Percentiles rank a stretch among this genome's conserved stretches.
phyloP scores from a whole-genome alignment of 1,140 invertebrate genomes.

The Pseudomyrmex flavicornis region DNA sequence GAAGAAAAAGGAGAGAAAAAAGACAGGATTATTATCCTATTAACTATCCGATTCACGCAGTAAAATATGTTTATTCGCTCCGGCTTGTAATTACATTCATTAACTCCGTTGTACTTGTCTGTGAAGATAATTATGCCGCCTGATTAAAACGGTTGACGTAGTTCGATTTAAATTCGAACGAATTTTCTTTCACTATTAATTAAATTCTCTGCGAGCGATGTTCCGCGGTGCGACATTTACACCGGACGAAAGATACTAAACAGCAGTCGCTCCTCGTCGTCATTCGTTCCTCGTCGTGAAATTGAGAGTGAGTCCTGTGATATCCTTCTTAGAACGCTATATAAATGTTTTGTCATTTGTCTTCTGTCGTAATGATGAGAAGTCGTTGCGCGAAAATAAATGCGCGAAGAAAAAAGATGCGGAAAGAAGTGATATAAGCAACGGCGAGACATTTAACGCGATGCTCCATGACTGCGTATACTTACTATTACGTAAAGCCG shows the following conservation, averaged over 20 bases:
- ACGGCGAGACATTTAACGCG: neutral
- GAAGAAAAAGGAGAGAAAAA: constrained; percentile 1
- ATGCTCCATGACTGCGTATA: neutral
- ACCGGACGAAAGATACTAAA: constrained; percentile 33
- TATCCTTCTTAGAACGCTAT: constrained; percentile 25
- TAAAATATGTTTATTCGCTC: constrained; percentile 60
- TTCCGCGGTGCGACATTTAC: constrained; percentile 22
- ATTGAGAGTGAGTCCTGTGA: constrained; percentile 25
- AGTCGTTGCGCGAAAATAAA: constrained; percentile 26
- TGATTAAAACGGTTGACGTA: constrained; percentile 58
- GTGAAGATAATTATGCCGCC: constrained; percentile 55
- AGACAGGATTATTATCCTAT: constrained; percentile 62
- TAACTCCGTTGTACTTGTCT: constrained; percentile 49
- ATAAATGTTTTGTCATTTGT: constrained; percentile 32
- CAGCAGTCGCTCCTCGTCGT: constrained; percentile 26
- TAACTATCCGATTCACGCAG: constrained; percentile 53
- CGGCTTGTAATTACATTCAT: constrained; percentile 59
- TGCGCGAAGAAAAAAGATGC: neutral
- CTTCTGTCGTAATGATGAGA: constrained; percentile 12
- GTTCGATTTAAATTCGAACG: constrained; percentile 59
- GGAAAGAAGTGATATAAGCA: neutral
- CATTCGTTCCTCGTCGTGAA: constrained; percentile 16
- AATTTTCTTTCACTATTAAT: constrained; percentile 48
- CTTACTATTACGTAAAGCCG: neutral
- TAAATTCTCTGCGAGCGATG: constrained; percentile 41